Conservation (phyloP, 2,888 invertebrate species). For the Brachylomia viminalis region DNA sequence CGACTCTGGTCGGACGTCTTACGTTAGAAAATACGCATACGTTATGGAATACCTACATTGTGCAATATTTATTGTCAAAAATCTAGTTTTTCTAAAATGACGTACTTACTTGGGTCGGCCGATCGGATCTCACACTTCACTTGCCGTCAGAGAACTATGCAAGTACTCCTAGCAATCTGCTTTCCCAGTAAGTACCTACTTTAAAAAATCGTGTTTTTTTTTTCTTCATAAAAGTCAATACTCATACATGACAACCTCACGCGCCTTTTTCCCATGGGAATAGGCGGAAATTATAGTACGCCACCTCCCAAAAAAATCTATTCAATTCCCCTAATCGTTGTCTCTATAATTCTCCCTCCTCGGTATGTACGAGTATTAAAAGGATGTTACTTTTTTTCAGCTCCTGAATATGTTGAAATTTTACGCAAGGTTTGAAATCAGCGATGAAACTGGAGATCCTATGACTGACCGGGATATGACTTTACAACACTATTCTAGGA, state of each 20-base stretch:
- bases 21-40: too few species aligned
- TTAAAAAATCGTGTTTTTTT: neutral
- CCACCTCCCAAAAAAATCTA: neutral
- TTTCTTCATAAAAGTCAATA: neutral
- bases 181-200: neutral
- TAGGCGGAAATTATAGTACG: neutral
- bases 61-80: too few species aligned
- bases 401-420: slow-evolving; percentile 98
- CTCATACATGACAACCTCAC: neutral
- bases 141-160: neutral
- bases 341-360: too few species aligned
- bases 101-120: neutral
- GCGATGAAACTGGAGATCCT: slow-evolving; percentile 98
- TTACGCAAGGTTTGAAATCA: slow-evolving; percentile 99
- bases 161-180: neutral
- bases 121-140: neutral
- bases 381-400: slow-evolving; percentile 88
- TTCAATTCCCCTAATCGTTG: neutral
- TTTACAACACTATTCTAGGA: slow-evolving; percentile 97
- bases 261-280: neutral
- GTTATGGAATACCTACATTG: too few species aligned
- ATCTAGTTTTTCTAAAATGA: too few species aligned
- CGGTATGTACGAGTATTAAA: neutral
- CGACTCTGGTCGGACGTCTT: too few species aligned
- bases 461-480: slow-evolving; percentile 98